Percentiles rank a stretch among this genome's conserved stretches.
These are phyloP conservation scores for Priapulus caudatus DNA, from an alignment of 2,888 invertebrate species.

Conservation along the genomic window DNA sequence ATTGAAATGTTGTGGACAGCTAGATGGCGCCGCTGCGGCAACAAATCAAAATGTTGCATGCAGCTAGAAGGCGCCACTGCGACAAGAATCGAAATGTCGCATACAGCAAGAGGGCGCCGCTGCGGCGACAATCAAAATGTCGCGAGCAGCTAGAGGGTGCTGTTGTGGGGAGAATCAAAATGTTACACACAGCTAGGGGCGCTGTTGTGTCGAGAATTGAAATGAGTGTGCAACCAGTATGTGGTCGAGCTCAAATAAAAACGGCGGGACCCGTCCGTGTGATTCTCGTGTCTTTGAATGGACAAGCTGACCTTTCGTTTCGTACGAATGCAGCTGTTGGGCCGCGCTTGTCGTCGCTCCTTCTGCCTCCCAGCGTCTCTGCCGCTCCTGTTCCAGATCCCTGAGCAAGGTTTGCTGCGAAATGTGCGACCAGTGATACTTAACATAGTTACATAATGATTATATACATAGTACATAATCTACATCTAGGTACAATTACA, in stretches of 20 bases:
- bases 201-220: not conserved
- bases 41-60: too few species aligned
- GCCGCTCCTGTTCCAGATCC: not conserved
- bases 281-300: too few species aligned
- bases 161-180: not conserved
- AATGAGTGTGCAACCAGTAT: not conserved
- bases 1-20: not conserved
- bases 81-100: not conserved
- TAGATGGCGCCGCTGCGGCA: not conserved
- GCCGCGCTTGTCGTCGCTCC: not conserved
- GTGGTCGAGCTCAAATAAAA: too few species aligned
- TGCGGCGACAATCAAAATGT: not conserved
- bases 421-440: too few species aligned
- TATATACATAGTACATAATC: too few species aligned
- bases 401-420: not conserved
- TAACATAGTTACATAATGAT: too few species aligned
- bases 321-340: not conserved
- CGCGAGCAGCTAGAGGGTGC: too few species aligned
- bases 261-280: too few species aligned
- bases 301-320: not conserved
- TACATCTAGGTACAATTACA: too few species aligned
- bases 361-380: slow-evolving; percentile 1
- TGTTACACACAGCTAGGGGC: not conserved
- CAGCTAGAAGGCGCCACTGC: too few species aligned
- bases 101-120: not conserved